Conservation (phyloP, 1,140 invertebrate species). For the Leptonema lineaticorne region DNA sequence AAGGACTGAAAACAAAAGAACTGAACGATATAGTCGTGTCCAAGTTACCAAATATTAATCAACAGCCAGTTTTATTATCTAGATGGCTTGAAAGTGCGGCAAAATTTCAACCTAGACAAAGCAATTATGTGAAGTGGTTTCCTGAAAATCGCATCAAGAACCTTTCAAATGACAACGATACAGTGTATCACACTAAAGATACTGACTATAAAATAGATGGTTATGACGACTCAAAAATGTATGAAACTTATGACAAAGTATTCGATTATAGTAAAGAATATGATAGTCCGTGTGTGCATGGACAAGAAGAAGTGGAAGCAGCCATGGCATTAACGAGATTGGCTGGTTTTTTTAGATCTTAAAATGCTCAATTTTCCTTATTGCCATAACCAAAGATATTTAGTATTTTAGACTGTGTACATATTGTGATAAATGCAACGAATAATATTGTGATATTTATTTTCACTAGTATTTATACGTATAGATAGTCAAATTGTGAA, state of each 20-base stretch:
- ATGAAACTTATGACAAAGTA: not conserved
- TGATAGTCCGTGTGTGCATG: conserved; percentile 48
- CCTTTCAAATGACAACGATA: not conserved
- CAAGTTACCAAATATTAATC: conserved; percentile 45
- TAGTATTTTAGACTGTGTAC: not conserved
- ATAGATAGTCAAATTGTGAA: no score
- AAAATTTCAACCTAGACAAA: conserved; percentile 64
- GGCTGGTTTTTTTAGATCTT: conserved; percentile 46
- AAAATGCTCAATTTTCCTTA: conserved; percentile 15
- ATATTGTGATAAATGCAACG: conserved; percentile 16
- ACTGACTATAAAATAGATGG: not conserved
- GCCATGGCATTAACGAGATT: conserved; percentile 65
- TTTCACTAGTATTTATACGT: no score
- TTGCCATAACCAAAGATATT: conserved; percentile 14
- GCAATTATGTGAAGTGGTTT: conserved; percentile 66
- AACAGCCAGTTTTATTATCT: conserved; percentile 57
- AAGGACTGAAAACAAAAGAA: conserved; percentile 30
- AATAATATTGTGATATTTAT: conserved; percentile 7
- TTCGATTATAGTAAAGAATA: conserved; percentile 39
- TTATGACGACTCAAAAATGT: not conserved
- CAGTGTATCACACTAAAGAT: not conserved
- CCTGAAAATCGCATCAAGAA: conserved; percentile 33
- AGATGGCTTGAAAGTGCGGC: conserved; percentile 71
- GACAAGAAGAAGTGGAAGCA: conserved; percentile 68
- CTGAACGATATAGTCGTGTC: conserved; percentile 42